Evolutionary conservation across 2,888 invertebrate genomes (phyloP).

Genomic region (Myopa tessellatipennis): DNA sequence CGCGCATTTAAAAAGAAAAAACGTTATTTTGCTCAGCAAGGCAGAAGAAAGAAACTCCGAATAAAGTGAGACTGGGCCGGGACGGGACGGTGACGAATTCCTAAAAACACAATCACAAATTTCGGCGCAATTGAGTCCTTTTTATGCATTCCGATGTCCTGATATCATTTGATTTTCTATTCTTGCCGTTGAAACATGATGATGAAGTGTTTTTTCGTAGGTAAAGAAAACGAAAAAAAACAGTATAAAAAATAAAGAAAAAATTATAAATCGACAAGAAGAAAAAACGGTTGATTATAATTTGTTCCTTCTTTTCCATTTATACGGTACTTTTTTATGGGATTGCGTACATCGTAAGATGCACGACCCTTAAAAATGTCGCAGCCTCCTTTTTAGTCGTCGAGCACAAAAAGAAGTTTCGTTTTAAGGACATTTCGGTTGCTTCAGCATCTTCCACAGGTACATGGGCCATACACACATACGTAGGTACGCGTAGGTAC

Average conservation of each 20-base stretch:
- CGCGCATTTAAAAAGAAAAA: slow-evolving; percentile 6
- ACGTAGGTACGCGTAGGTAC: neutral
- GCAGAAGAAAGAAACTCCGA: neutral
- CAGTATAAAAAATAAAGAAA: slow-evolving; percentile 1
- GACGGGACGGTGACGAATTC: neutral
- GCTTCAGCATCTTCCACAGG: neutral
- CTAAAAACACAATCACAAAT: neutral
- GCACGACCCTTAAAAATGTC: slow-evolving; percentile 18
- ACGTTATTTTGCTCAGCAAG: neutral
- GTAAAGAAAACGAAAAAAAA: neutral
- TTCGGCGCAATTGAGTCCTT: slow-evolving; percentile 22
- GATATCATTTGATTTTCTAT: slow-evolving; percentile 38
- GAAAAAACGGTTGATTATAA: slow-evolving; percentile 26
- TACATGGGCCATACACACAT: neutral
- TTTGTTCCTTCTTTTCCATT: neutral
- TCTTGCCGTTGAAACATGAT: slow-evolving; percentile 33
- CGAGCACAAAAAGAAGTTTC: neutral
- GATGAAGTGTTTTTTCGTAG: slow-evolving; percentile 31
- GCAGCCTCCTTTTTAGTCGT: neutral
- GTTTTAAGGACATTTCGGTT: neutral
- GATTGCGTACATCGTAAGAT: neutral
- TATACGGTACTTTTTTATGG: neutral
- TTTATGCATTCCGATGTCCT: slow-evolving; percentile 18
- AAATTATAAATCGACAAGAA: neutral
- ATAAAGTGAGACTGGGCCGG: neutral